Evolutionary conservation across 2,797 vertebrate species (phyloP), one percentile per base, ranked within the genome.

Genomic region (Chloroceryle amazona): DNA sequence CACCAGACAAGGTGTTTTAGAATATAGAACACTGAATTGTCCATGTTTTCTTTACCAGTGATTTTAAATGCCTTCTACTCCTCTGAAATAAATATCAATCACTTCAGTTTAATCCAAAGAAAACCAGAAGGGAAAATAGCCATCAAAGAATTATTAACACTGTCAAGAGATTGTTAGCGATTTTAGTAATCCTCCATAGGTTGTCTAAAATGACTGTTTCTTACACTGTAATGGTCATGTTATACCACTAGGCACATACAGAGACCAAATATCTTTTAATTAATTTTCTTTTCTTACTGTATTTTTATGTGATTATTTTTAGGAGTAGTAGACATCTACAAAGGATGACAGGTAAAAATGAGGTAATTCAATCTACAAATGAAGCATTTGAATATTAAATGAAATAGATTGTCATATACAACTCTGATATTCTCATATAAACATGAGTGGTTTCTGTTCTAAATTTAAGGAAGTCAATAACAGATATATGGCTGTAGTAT

Each of bases 61-160:
- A 22, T 65, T 67, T 83, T 73, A 83, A 84, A 70, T 90, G 33
- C 8, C n/a, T 82, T 80, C 42, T 49, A 8, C 28, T 8, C 31
- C 23, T 91, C 89, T 79, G 67, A 91, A 81, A 13, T 71, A 83
- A 88, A 21, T 28, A 33, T 82, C 58, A 75, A 76, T 93, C 79
- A 70, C 42, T 91, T 94, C n/a, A 70, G 23, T 52, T 93, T 70
- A 90, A 81, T 79, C 14, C 19, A 58, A 26, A 91, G 25, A 31
- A 31, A 92, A 16, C 20, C 28, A 16, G 6, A 41, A 41, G 39
- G 41, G 57, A 29, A n/a, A 21, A 13, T 15, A 86, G 3, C 41
- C 41, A 20, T 81, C 39, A 72, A 71, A 66, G 13, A 71, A 82
- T 82, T 90, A 23, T 21, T 87, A 78, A 58, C 9, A 2, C 25